phyloP scores from a whole-genome alignment of 2,888 invertebrate genomes.

The Temnothorax rugatulus region DNA sequence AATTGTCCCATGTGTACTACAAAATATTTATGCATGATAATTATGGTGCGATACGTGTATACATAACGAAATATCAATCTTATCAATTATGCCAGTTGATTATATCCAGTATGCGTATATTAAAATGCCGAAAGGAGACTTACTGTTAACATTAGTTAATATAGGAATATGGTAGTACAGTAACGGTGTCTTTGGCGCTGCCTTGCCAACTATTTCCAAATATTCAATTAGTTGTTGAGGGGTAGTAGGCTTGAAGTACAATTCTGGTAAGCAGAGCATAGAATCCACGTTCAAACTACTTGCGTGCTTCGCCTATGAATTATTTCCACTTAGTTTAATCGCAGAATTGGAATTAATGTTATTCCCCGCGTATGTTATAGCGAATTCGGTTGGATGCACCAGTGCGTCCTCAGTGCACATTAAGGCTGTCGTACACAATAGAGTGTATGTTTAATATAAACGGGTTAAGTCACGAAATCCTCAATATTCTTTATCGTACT shows the following conservation, averaged over 20 bases:
- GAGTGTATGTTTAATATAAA: too few relatives aligned
- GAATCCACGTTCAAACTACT: conserved; percentile 90
- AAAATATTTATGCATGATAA: conserved; percentile 16
- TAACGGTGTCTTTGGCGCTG: conserved; percentile 92
- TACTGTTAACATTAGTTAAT: conserved; percentile 91
- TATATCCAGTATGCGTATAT: neutral
- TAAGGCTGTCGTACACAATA: too few relatives aligned
- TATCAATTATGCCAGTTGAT: neutral
- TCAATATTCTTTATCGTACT: too few relatives aligned
- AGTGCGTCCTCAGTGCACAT: too few relatives aligned
- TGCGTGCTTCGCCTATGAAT: conserved; percentile 89
- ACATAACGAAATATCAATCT: conserved; percentile 15
- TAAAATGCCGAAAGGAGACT: conserved; percentile 82
- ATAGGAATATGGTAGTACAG: conserved; percentile 94
- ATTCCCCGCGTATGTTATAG: neutral
- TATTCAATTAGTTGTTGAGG: conserved; percentile 89
- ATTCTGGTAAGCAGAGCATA: conserved; percentile 91
- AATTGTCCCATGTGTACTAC: conserved; percentile 92
- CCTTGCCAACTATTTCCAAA: conserved; percentile 89
- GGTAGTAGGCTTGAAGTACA: conserved; percentile 91
- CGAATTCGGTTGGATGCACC: too few relatives aligned
- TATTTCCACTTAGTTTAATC: neutral
- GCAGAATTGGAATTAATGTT: neutral
- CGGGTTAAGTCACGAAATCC: too few relatives aligned
- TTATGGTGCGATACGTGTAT: neutral